A percentile compares a stretch with the other conserved stretches of the same genome.
Evolutionary conservation across 2,797 vertebrate genomes (phyloP).

Genomic region (Phrynocephalus guinanensis): DNA sequence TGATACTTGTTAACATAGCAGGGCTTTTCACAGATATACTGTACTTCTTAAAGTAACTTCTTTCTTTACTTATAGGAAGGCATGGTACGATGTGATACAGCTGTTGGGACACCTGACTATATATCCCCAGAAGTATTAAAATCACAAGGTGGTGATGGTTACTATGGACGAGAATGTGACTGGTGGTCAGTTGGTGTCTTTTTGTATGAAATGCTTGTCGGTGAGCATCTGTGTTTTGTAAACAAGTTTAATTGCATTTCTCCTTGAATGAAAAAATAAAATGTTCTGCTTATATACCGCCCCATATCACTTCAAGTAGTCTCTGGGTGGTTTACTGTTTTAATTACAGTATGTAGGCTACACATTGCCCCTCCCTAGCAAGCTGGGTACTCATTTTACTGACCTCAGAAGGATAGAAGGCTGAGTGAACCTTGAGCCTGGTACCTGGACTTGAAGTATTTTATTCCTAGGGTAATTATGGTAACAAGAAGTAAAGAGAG

Average conservation of each 20-base stretch:
- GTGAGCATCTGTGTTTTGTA: constrained; percentile 80
- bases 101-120: constrained; percentile 98
- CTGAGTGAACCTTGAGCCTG: no score
- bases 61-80: constrained; percentile 84
- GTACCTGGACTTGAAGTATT: no score
- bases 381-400: no score
- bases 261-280: background rate
- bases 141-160: constrained; percentile 97
- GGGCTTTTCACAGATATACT: background rate
- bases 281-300: no score
- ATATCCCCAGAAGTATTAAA: constrained; percentile 99
- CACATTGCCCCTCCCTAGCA: no score
- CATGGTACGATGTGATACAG: constrained; percentile 99
- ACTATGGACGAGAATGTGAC: constrained; percentile 97
- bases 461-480: background rate
- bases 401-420: no score
- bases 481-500: background rate
- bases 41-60: background rate
- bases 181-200: constrained; percentile 99
- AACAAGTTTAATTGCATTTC: constrained; percentile 24
- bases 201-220: constrained; percentile 98
- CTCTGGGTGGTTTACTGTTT: no score
- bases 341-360: no score
- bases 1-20: background rate
- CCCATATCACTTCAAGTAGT: no score